phyloP scores from a whole-genome alignment of 2,888 invertebrate genomes.

The Eubasilissa splendida region DNA sequence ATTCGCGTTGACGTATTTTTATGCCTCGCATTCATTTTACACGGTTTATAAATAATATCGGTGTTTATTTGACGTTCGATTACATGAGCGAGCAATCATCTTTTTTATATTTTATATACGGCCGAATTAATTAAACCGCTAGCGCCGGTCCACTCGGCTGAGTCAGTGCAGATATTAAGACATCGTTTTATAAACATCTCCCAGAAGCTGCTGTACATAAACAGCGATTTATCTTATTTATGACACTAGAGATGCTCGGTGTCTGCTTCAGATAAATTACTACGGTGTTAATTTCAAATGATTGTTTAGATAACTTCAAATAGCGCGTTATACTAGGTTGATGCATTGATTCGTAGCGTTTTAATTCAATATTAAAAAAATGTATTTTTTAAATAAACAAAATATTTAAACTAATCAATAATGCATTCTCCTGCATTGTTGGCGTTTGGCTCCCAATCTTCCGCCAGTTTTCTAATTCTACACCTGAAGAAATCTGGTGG shows the following conservation, averaged over 20 bases:
- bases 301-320: background rate
- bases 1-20: constrained; percentile 3
- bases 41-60: background rate
- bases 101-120: background rate
- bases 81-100: constrained; percentile 4
- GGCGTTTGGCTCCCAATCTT: too few species aligned
- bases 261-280: background rate
- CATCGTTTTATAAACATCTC: constrained; percentile 1
- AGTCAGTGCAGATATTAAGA: constrained; percentile 3
- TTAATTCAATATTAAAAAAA: too few species aligned
- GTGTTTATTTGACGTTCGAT: constrained; percentile 28
- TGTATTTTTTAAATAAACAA: too few species aligned
- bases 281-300: background rate
- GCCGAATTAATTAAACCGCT: background rate
- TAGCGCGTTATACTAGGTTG: background rate
- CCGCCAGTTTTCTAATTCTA: too few species aligned
- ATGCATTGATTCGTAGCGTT: too few species aligned
- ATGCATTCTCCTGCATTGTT: too few species aligned
- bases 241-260: background rate
- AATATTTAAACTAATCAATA: too few species aligned
- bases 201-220: background rate
- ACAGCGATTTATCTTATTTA: constrained; percentile 3
- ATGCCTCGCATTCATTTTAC: background rate
- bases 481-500: too few species aligned
- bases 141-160: background rate